Percentiles rank a stretch among this genome's conserved stretches.
phyloP scores from a whole-genome alignment of 2,888 invertebrate genomes.

The Anthophora plumipes region DNA sequence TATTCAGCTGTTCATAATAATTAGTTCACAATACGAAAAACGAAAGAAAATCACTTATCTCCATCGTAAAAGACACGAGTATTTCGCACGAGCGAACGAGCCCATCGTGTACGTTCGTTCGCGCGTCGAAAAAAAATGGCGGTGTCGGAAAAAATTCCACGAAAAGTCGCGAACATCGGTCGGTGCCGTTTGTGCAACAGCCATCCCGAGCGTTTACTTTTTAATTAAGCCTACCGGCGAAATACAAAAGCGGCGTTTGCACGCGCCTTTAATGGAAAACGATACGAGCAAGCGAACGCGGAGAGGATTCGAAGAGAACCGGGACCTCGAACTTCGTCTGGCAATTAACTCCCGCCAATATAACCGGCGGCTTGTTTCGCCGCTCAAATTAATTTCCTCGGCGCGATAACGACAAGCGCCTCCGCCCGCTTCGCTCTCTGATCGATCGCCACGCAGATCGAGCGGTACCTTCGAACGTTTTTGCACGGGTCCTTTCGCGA shows the following conservation, averaged over 20 bases:
- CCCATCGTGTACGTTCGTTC: no score
- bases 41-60: no score
- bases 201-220: conserved; percentile 45
- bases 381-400: conserved; percentile 69
- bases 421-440: conserved; percentile 50
- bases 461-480: conserved; percentile 47
- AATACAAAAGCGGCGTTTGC: conserved; percentile 50
- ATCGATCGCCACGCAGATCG: conserved; percentile 58
- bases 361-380: conserved; percentile 66
- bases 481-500: conserved; percentile 40
- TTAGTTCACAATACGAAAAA: no score
- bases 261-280: conserved; percentile 64
- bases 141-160: neutral
- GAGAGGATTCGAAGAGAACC: conserved; percentile 5
- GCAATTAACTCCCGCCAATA: conserved; percentile 70
- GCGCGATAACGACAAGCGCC: conserved; percentile 66
- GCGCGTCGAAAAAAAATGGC: no score
- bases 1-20: no score
- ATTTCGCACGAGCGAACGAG: no score
- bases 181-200: neutral
- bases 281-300: conserved; percentile 22
- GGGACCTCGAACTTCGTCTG: conserved; percentile 43
- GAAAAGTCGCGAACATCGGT: neutral
- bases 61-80: no score
- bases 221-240: conserved; percentile 61